A percentile compares a stretch with the other conserved stretches of the same genome.
phyloP scores from a whole-genome alignment of 2,888 invertebrate species.

The Dendrolimus pini region DNA sequence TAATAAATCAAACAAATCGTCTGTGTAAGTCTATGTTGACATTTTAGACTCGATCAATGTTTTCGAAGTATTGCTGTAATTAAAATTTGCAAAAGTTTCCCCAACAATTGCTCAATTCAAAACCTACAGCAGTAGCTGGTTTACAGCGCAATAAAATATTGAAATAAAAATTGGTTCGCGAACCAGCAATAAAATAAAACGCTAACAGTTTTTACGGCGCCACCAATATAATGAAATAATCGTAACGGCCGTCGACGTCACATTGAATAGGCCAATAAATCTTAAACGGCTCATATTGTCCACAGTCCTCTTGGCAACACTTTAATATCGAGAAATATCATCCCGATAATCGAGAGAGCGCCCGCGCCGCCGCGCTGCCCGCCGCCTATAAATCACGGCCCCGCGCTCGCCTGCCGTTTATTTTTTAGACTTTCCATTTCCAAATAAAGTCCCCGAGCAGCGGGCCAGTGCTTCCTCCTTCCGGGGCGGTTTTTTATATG shows the following conservation, averaged over 20 bases:
- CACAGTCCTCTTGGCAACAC: constrained; percentile 72
- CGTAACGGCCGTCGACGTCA: constrained; percentile 71
- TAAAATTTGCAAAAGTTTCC: not conserved
- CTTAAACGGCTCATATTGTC: constrained; percentile 76
- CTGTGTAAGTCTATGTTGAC: too few relatives aligned
- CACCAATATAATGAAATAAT: constrained; percentile 76
- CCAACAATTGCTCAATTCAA: constrained; percentile 3
- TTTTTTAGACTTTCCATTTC: constrained; percentile 76
- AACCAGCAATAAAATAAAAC: constrained; percentile 71
- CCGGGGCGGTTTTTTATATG: constrained; percentile 72
- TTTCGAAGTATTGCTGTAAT: too few relatives aligned
- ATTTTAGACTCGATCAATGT: too few relatives aligned
- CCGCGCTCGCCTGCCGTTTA: constrained; percentile 65
- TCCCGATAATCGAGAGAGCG: constrained; percentile 67
- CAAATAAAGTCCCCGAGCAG: constrained; percentile 73
- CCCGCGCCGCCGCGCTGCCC: constrained; percentile 41
- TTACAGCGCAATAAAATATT: constrained; percentile 72
- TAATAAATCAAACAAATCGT: too few relatives aligned
- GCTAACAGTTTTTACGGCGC: constrained; percentile 74
- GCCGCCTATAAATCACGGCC: constrained; percentile 66
- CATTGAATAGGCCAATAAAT: constrained; percentile 72
- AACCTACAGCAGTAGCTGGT: constrained; percentile 45
- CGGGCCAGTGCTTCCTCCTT: constrained; percentile 73
- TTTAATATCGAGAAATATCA: constrained; percentile 77
- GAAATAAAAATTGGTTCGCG: constrained; percentile 64